Percentiles rank a stretch among this genome's conserved stretches.
phyloP scores from a whole-genome alignment of 2,888 invertebrate genomes.

The Euspilapteryx auroguttella region DNA sequence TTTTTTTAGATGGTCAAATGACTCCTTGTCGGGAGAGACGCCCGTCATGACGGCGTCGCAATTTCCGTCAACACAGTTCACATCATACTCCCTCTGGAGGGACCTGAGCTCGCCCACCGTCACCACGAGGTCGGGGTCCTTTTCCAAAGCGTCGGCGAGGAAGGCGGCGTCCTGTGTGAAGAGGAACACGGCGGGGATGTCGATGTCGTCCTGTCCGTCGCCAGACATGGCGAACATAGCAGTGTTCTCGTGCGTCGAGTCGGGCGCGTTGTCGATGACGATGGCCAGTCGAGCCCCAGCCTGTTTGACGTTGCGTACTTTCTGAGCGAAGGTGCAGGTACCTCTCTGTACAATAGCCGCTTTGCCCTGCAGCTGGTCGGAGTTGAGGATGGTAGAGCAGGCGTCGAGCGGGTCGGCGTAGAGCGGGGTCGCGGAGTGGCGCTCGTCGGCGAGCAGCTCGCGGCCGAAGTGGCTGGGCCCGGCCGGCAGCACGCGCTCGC shows the following conservation, averaged over 20 bases:
- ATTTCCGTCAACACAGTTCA: conserved; percentile 22
- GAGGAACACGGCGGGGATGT: conserved; percentile 89
- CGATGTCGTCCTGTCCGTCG: conserved; percentile 84
- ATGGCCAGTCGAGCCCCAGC: conserved; percentile 85
- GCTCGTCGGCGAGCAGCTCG: conserved; percentile 67
- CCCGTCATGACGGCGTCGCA: conserved; percentile 15
- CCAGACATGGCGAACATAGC: conserved; percentile 97
- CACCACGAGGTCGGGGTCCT: conserved; percentile 57
- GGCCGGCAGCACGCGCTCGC: conserved; percentile 53
- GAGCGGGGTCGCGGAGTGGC: conserved; percentile 65
- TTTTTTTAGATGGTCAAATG: conserved; percentile 43
- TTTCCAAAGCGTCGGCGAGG: conserved; percentile 62
- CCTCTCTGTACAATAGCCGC: conserved; percentile 89
- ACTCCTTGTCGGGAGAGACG: conserved; percentile 20
- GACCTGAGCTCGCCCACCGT: conserved; percentile 51
- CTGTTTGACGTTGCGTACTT: conserved; percentile 80
- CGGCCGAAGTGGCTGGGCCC: conserved; percentile 92
- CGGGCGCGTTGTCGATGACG: conserved; percentile 80
- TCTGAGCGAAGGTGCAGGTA: conserved; percentile 94
- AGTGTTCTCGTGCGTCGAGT: conserved; percentile 72
- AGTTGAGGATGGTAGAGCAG: conserved; percentile 61
- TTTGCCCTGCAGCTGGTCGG: conserved; percentile 64
- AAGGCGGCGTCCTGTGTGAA: conserved; percentile 76
- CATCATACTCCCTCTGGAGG: conserved; percentile 22
- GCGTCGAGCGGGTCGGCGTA: conserved; percentile 73